These are phyloP conservation scores for Urechis unicinctus DNA, from an alignment of 2,888 invertebrate genomes.

Conservation along the genomic window DNA sequence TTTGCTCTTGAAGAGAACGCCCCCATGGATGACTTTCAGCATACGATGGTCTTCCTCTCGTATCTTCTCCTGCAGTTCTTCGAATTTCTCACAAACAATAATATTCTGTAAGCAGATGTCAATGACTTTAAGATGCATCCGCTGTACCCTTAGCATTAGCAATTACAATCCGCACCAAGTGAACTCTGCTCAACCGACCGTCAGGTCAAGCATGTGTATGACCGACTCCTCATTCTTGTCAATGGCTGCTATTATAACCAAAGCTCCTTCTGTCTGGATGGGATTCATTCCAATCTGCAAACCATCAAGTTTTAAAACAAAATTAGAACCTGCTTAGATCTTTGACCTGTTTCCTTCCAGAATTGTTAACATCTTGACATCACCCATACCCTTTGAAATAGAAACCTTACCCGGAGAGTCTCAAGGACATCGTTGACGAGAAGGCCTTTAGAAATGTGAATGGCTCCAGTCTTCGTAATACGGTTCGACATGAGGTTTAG, in stretches of 20 bases:
- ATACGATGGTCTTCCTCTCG: slow-evolving; percentile 19
- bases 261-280: slow-evolving; percentile 29
- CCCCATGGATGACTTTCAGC: slow-evolving; percentile 31
- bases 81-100: slow-evolving; percentile 33
- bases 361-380: too few species aligned
- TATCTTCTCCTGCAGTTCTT: slow-evolving; percentile 26
- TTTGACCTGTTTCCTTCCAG: too few species aligned
- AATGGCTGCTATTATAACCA: slow-evolving; percentile 29
- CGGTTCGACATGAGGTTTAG: slow-evolving; percentile 39
- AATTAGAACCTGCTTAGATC: too few species aligned
- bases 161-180: neutral
- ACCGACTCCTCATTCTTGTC: slow-evolving; percentile 33
- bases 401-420: slow-evolving; percentile 16
- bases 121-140: too few species aligned
- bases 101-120: slow-evolving; percentile 24
- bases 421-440: slow-evolving; percentile 25
- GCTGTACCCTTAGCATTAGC: too few species aligned
- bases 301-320: too few species aligned
- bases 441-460: slow-evolving; percentile 28
- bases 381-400: too few species aligned
- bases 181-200: slow-evolving; percentile 22
- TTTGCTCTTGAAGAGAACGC: slow-evolving; percentile 21
- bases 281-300: slow-evolving; percentile 35
- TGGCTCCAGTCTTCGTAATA: slow-evolving; percentile 32
- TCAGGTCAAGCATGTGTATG: slow-evolving; percentile 29